These are phyloP conservation scores for Amia ocellicauda DNA, from an alignment of 2,113 vertebrate genomes.

Conservation along the genomic window DNA sequence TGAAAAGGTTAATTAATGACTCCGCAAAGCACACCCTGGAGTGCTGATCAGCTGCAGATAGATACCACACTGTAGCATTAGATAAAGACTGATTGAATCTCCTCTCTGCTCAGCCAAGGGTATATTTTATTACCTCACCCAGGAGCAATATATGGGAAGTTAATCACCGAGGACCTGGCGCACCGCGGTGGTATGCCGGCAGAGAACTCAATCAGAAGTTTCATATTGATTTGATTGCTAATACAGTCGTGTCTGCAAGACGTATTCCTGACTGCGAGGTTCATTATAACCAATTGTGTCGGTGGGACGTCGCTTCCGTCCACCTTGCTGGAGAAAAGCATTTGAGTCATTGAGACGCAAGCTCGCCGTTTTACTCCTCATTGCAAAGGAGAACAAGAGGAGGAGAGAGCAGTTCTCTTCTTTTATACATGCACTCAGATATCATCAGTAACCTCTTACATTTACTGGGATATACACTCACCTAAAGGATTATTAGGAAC, in stretches of 20 bases:
- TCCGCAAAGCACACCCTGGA: not conserved
- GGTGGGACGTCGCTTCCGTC: too few species aligned
- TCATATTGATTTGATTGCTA: constrained; percentile 14
- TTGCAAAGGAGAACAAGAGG: not conserved
- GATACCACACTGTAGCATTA: not conserved
- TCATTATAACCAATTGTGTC: not conserved
- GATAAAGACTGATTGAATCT: constrained; percentile 6
- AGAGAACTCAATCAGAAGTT: constrained; percentile 6
- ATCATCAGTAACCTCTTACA: too few species aligned
- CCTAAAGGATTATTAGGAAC: too few species aligned
- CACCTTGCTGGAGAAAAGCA: not conserved
- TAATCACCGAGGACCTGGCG: too few species aligned
- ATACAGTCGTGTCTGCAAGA: constrained; percentile 17
- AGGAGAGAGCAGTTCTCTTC: too few species aligned
- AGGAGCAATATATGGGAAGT: not conserved
- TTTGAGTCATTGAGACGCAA: not conserved
- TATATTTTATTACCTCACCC: constrained; percentile 32
- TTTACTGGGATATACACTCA: too few species aligned
- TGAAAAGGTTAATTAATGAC: not conserved
- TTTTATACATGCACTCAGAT: too few species aligned
- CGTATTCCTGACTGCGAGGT: not conserved
- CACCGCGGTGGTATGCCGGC: constrained; percentile 1
- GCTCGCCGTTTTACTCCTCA: not conserved
- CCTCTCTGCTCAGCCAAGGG: constrained; percentile 16
- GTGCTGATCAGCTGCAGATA: not conserved